Evolutionary conservation across 2,888 invertebrate genomes (phyloP).

Genomic region (Loripinus fragilis): DNA sequence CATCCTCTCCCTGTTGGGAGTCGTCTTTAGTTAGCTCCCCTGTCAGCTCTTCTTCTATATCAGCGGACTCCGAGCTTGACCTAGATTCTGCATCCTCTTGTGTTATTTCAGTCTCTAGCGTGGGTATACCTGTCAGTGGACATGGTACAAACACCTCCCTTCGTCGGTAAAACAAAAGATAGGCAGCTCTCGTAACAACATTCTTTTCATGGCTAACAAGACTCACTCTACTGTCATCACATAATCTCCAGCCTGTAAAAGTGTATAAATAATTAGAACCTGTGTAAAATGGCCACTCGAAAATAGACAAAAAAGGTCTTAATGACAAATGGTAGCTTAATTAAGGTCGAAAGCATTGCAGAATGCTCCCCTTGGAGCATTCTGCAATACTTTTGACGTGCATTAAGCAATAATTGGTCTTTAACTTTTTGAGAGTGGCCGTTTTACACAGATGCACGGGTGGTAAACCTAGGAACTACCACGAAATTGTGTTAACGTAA

Average conservation of each 20-base stretch:
- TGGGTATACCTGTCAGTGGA: conserved; percentile 10
- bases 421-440: too few species aligned
- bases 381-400: too few species aligned
- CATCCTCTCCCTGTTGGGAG: conserved; percentile 17
- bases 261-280: too few species aligned
- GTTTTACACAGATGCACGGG: too few species aligned
- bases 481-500: too few species aligned
- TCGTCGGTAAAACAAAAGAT: conserved; percentile 84
- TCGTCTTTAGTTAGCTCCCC: conserved; percentile 45
- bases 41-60: conserved; percentile 10
- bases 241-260: conserved; percentile 77
- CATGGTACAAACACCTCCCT: conserved; percentile 61
- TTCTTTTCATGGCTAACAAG: conserved; percentile 71
- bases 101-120: conserved; percentile 8
- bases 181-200: conserved; percentile 83
- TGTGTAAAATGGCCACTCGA: too few species aligned
- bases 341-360: too few species aligned
- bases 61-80: conserved; percentile 1
- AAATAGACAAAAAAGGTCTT: too few species aligned
- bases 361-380: too few species aligned
- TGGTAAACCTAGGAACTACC: too few species aligned
- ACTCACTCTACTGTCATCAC: conserved; percentile 79
- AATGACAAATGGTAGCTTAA: too few species aligned
- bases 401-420: too few species aligned
- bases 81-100: neutral